Evolutionary conservation across 1,140 invertebrate genomes (phyloP), one percentile per base, ranked within the genome.

Genomic region (Drosophila malerkotliana): DNA sequence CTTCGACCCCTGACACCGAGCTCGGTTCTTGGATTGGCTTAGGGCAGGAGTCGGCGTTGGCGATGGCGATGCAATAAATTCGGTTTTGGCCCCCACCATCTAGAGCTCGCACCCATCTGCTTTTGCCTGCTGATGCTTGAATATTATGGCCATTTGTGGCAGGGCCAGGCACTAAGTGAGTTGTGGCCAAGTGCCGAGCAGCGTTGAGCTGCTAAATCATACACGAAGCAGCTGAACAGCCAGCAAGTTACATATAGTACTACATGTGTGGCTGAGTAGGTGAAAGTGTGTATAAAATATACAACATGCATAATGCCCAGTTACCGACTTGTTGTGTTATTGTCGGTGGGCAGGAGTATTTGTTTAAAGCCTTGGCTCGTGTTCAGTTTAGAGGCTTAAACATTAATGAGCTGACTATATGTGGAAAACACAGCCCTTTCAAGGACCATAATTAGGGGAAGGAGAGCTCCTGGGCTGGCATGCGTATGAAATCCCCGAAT

Each of bases 71-170:
- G 83, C 71, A 63, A 83, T 87, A 83, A 82, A 87, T 87, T 76
- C 37, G 48, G 44, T 49, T 54, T 58, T 54, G 58, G 39, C 57
- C 55, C 47, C n/a, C 14, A 10, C 41, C 60, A 18, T 15, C 24
- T 26, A 32, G 4, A 39, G n/a, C 49, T 54, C 32, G 2, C 39
- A 30, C 48, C 48, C 14, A 18, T 26, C 8, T 37, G 10, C 32
- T 24, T 18, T 21, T 28, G 72, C 18, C 61, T 51, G 60, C 32
- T 39, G 34, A 32, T 47, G 60, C 62, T 72, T 67, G 78, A 62
- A 74, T 68, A 64, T 73, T 80, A 55, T 67, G 61, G 66, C 83
- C 79, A 83, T 85, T 85, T 85, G 83, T 63, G 82, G 83, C 82
- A 88, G 75, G 52, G 58, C 77, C 47, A 55, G 34, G 49, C 79